Conservation (phyloP, 2,797 vertebrate genomes). For the Merluccius polli region DNA sequence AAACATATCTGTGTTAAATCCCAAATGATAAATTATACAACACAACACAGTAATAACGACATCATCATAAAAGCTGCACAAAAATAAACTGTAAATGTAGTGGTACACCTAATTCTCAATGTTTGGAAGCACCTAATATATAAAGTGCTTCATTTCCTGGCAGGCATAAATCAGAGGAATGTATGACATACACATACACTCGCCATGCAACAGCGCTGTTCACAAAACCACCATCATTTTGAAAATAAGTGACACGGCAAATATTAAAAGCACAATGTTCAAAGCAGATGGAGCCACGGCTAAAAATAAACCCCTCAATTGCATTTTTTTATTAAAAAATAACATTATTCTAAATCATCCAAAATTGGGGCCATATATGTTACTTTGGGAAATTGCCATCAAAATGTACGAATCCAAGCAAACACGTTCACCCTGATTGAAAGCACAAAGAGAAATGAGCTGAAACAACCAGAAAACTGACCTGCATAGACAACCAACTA, state of each 20-base stretch:
- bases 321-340: conserved; percentile 6
- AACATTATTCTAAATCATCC: neutral
- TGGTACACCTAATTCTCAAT: neutral
- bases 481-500: no score
- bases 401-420: neutral
- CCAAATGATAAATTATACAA: no score
- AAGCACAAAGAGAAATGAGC: no score
- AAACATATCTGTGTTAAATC: no score
- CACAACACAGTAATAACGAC: no score
- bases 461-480: no score
- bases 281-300: conserved; percentile 8
- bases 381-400: neutral
- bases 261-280: conserved; percentile 36
- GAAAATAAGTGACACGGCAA: conserved; percentile 37
- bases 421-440: neutral
- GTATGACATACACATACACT: no score
- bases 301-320: conserved; percentile 13
- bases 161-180: conserved; percentile 26
- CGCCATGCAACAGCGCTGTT: conserved; percentile 21
- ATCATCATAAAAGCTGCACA: no score
- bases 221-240: conserved; percentile 27
- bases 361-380: neutral
- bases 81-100: no score
- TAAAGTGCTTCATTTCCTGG: conserved; percentile 51
- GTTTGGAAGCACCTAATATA: neutral